Conservation (phyloP, 2,888 invertebrate species). For the Phymatocera aterrima region DNA sequence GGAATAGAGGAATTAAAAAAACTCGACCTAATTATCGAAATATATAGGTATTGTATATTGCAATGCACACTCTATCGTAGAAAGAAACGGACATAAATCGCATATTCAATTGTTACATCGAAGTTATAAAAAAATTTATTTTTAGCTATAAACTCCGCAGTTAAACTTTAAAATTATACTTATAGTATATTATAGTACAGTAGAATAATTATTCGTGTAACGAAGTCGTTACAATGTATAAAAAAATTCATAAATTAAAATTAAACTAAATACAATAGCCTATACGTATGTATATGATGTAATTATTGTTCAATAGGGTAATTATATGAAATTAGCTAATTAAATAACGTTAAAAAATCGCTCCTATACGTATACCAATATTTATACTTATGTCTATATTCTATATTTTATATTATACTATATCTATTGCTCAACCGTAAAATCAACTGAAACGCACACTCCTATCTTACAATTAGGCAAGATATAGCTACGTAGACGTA, state of each 20-base stretch:
- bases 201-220: not conserved
- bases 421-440: constrained; percentile 38
- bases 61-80: not conserved
- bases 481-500: too few relatives aligned
- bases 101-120: too few relatives aligned
- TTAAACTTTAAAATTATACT: too few relatives aligned
- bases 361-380: constrained; percentile 32
- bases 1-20: too few relatives aligned
- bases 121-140: too few relatives aligned
- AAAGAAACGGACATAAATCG: too few relatives aligned
- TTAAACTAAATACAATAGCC: constrained; percentile 28
- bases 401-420: too few relatives aligned
- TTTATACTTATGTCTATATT: too few relatives aligned
- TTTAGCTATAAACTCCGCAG: too few relatives aligned
- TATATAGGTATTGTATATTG: not conserved
- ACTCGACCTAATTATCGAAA: constrained; percentile 5
- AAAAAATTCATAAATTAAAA: too few relatives aligned
- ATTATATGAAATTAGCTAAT: constrained; percentile 24
- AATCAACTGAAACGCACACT: constrained; percentile 31
- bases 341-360: constrained; percentile 19
- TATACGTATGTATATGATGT: not conserved
- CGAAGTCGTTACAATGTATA: not conserved
- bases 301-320: constrained; percentile 26
- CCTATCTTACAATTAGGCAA: constrained; percentile 29
- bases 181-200: too few relatives aligned